Base-by-base conservation (phyloP, 2,888 invertebrate genomes). In the Drosophila subquinaria region DNA sequence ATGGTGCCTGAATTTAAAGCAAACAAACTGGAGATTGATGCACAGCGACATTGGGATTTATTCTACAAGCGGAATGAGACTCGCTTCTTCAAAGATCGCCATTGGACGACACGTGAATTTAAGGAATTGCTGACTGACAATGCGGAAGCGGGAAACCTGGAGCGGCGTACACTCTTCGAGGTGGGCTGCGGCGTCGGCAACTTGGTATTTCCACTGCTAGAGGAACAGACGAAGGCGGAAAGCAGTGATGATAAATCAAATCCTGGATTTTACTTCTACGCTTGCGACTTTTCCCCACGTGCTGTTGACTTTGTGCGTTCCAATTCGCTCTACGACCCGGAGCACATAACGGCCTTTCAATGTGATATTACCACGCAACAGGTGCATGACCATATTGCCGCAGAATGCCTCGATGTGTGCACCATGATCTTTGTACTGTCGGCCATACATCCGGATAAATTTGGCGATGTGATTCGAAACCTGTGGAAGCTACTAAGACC, bases 161-260 rank as follows among this genome's bases (percentile, higher is more conserved):
- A 23, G 17, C 59, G 97, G 20, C 83, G 90, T 1, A 80, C 36
- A 0, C 81, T 92, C 0, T 70, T 92, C 0, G 98, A 99, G 93
- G 95, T 98, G 6, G 98, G 98, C 0, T 98, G 98, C 92, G 99
- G 99, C 3, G 99, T 98, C 9, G 99, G 99, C 0, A 99, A 99
- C 93, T 96, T 99, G 92, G 94, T 99, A 51, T 99, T 96, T 92
- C 99, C 99, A 0, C 92, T 99, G 53, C 92, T 98, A 0, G 95
- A 97, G 89, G 97, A 97, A 86, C 95, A 96, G 42, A 13, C 20
- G 0, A 77, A 45, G n/a, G 60, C 65, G 13, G 27, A 50, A 13
- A 38, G 5, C 20, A 17, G 6, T 13, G 27, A 30, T 3, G 20
- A 0, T 17, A 51, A 13, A 0, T 15, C 36, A 2, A 15, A n/a